Base-by-base conservation (phyloP, 2,888 invertebrate species). In the Nebria salina region DNA sequence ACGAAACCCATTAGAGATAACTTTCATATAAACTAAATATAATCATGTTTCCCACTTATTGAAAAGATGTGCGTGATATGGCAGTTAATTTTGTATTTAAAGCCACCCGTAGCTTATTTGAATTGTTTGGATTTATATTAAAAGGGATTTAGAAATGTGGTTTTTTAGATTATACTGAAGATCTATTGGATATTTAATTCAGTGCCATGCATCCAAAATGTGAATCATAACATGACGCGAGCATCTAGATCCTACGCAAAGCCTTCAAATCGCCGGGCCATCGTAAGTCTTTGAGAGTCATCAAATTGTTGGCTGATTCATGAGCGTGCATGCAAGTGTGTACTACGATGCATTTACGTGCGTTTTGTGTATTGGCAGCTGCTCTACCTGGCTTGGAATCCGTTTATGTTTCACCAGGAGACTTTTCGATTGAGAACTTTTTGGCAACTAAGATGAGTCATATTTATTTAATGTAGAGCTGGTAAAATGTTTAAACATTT, bases 301-400 rank as follows among this genome's bases (percentile, higher is more conserved):
- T 54, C 54, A 54, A 54, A 54, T 54, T 54, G 54, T 54, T 54
- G 54, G 54, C 54, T 54, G 54, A 54, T 54, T 54, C 54, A 54
- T 54, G 54, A 11, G 54, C 13, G 8, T 54, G 54, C 7, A 54
- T 54, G 6, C 54, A 8, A 11, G 8, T 54, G 4, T 54, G 13
- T 13, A 13, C 54, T 54, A 54, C 54, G 54, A 54, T 54, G 54
- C 54, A 54, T 54, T 34, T 34, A 34, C 34, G 54, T 54, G 54
- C 54, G 54, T 54, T 54, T 54, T 54, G 54, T 54, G 54, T 54
- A 54, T 54, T 54, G 11, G 54, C 54, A 54, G 54, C 54, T 13
- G 8, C 54, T 8, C 54, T 54, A 54, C 54, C 54, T 54, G 54
- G 54, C 54, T 54, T 54, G 54, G 34, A 4, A 5, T 34, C 34